Evolutionary conservation across 1,140 invertebrate species (phyloP).

Genomic region (Leptoteleia sp.): DNA sequence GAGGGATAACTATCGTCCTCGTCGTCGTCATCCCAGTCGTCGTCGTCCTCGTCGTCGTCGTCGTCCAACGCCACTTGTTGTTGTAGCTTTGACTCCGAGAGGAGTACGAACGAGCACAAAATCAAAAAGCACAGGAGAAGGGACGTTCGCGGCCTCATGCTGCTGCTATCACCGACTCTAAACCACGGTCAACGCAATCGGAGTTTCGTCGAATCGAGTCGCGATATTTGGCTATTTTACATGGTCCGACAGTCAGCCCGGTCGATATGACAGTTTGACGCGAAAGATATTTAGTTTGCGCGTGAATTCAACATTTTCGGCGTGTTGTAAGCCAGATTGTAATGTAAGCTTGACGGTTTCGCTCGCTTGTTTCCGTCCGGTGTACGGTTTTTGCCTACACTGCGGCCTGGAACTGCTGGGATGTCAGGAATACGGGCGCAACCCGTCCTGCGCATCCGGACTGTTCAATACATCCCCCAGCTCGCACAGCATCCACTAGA

Average conservation of each 20-base stretch:
- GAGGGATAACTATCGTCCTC: no score
- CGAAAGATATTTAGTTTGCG: slow-evolving; percentile 5
- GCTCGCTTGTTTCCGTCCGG: slow-evolving; percentile 67
- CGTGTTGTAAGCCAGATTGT: slow-evolving; percentile 13
- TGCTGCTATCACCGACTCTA: slow-evolving; percentile 52
- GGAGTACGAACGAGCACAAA: slow-evolving; percentile 67
- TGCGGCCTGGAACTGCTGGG: slow-evolving; percentile 78
- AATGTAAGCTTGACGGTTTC: slow-evolving; percentile 17
- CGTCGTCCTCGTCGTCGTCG: slow-evolving; percentile 80
- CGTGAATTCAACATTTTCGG: slow-evolving; percentile 19
- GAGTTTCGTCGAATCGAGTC: slow-evolving; percentile 15
- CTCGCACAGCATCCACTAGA: slow-evolving; percentile 79
- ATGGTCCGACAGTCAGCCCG: slow-evolving; percentile 24
- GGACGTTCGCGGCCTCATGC: slow-evolving; percentile 73
- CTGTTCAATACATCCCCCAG: slow-evolving; percentile 80
- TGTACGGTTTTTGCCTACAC: slow-evolving; percentile 79
- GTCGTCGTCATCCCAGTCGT: slow-evolving; percentile 83
- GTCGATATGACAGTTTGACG: slow-evolving; percentile 5
- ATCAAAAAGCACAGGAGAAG: slow-evolving; percentile 68
- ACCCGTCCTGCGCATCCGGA: slow-evolving; percentile 78
- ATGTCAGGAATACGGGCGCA: slow-evolving; percentile 79
- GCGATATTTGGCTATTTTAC: slow-evolving; percentile 29
- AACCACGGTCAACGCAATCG: slow-evolving; percentile 30
- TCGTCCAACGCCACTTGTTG: slow-evolving; percentile 78
- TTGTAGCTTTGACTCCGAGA: slow-evolving; percentile 74